These are phyloP conservation scores for Muscidifurax raptorellus DNA, from an alignment of 1,140 invertebrate species.

Conservation along the genomic window DNA sequence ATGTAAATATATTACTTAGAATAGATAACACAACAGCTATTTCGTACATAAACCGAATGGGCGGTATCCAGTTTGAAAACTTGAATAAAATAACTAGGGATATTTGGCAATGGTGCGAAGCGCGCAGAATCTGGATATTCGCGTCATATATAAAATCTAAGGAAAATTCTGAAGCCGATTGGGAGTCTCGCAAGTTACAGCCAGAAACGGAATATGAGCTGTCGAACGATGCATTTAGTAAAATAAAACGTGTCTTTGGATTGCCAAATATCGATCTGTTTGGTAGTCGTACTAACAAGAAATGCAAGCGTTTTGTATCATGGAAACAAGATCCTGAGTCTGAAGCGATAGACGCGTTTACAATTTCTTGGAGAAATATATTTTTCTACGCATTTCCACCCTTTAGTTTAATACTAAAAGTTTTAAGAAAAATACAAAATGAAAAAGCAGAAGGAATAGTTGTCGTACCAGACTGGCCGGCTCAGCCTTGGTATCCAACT, in stretches of 20 bases:
- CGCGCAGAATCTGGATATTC: background rate
- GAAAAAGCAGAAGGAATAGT: slow-evolving; percentile 31
- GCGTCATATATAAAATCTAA: slow-evolving; percentile 24
- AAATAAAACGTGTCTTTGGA: background rate
- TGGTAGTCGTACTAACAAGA: background rate
- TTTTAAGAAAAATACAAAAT: slow-evolving; percentile 15
- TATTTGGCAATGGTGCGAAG: slow-evolving; percentile 58
- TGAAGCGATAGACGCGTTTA: slow-evolving; percentile 17
- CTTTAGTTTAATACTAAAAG: background rate
- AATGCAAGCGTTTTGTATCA: slow-evolving; percentile 26
- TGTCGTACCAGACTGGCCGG: slow-evolving; percentile 29
- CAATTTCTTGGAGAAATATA: slow-evolving; percentile 13
- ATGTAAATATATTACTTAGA: slow-evolving; percentile 40
- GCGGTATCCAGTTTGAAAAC: slow-evolving; percentile 30
- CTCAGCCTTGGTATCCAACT: slow-evolving; percentile 40
- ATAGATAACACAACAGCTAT: slow-evolving; percentile 50
- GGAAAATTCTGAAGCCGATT: slow-evolving; percentile 59
- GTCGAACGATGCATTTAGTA: background rate
- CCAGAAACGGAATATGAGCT: slow-evolving; percentile 55
- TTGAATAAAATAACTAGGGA: slow-evolving; percentile 17
- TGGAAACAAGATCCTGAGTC: slow-evolving; percentile 29
- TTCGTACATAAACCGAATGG: slow-evolving; percentile 54
- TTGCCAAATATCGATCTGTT: slow-evolving; percentile 23
- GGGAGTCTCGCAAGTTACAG: slow-evolving; percentile 51
- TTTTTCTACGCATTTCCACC: slow-evolving; percentile 34